Base-by-base conservation (phyloP, 2,888 invertebrate species). In the Phyllotreta cruciferae region DNA sequence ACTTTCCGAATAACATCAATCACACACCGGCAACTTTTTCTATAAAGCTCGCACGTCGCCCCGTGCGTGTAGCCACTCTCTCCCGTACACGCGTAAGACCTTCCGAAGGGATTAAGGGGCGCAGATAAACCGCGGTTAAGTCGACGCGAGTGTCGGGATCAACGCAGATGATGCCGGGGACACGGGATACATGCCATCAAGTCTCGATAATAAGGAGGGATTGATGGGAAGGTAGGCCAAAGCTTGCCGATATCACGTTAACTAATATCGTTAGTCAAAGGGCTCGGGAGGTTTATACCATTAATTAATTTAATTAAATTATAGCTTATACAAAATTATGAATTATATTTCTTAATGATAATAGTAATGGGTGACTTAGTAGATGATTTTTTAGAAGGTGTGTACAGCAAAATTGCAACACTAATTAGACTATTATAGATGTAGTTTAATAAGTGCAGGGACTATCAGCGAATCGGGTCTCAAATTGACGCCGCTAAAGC, bases 91-190 rank as follows among this genome's bases (percentile, higher is more conserved):
- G 55, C 55, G 50, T 42, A 35, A 37, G 45, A 44, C 57, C 54
- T 54, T 54, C 58, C 34, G 47, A 58, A 52, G 41, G 63, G 63
- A 63, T 63, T 63, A 63, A 45, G 47, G n/a, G 58, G 49, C 13
- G 57, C 47, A 58, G 63, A 63, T 65, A 65, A 66, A 62, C 68
- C 66, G 62, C 62, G 52, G 68, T 65, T 68, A 70, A 68, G 68
- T 67, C 66, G 67, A 68, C 68, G 67, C 62, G 66, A 65, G 64
- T 67, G 68, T 67, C 66, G 67, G 65, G 61, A 65, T 68, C 66
- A 67, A 57, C 63, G 62, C 54, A 63, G 63, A 58, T 58, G 63
- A 63, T 63, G 63, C 47, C 54, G 41, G 47, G n/a, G 53, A 58
- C 57, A 50, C 38, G 36, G 61, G 56, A 55, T 58, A 56, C 57